phyloP scores from a whole-genome alignment of 1,140 invertebrate genomes.

The Eurosta solidaginis region DNA sequence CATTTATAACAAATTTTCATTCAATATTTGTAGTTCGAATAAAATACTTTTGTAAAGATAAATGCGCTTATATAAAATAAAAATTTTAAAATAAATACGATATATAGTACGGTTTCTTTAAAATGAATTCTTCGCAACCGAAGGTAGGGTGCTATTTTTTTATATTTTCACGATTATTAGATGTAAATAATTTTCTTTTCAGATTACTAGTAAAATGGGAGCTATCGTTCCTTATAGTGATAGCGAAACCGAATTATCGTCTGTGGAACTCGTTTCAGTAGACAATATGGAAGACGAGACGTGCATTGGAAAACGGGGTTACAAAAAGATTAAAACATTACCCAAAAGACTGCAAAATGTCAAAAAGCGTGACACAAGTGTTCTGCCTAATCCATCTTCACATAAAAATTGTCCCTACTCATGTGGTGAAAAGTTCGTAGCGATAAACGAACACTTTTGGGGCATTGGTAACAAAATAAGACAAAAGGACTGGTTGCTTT shows the following conservation, averaged over 20 bases:
- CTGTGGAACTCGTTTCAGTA: not conserved
- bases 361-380: not conserved
- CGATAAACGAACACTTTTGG: conserved; percentile 34
- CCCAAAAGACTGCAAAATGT: not conserved
- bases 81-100: too few species aligned
- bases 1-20: too few species aligned
- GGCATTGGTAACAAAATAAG: conserved; percentile 16
- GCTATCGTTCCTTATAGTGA: conserved; percentile 28
- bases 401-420: conserved; percentile 30
- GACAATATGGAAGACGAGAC: conserved; percentile 2
- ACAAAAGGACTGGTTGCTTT: conserved; percentile 15
- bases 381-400: conserved; percentile 29
- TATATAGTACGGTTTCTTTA: too few species aligned
- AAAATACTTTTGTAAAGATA: too few species aligned
- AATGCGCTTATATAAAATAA: too few species aligned
- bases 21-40: too few species aligned
- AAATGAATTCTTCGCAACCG: too few species aligned
- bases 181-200: too few species aligned
- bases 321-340: not conserved
- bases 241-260: not conserved
- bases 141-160: too few species aligned
- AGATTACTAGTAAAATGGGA: too few species aligned
- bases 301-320: not conserved
- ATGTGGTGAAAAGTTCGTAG: not conserved
- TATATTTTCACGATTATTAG: too few species aligned